Percentiles rank a stretch among this genome's conserved stretches.
phyloP scores from a whole-genome alignment of 2,888 invertebrate species.

The Hipparchia semele region DNA sequence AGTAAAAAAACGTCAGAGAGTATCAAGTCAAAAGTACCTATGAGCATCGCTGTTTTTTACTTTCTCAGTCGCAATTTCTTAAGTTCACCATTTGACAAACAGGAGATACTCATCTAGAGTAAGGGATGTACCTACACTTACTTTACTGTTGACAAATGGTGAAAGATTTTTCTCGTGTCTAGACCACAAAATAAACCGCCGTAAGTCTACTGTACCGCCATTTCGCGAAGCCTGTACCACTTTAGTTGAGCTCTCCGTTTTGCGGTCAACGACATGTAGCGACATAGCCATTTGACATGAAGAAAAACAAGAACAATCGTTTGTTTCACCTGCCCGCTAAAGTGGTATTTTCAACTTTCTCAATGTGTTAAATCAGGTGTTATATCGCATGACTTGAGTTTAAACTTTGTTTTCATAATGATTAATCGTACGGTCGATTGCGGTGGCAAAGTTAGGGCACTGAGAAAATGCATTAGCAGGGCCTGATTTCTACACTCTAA shows the following conservation, averaged over 20 bases:
- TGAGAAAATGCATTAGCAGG: slow-evolving; percentile 1
- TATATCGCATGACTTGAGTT: slow-evolving; percentile 36
- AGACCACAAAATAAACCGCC: slow-evolving; percentile 33
- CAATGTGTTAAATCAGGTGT: slow-evolving; percentile 38
- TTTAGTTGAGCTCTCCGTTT: slow-evolving; percentile 42
- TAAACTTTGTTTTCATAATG: slow-evolving; percentile 35
- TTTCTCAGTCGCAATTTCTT: slow-evolving; percentile 5
- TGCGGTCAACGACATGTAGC: slow-evolving; percentile 70
- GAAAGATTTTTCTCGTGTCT: slow-evolving; percentile 33
- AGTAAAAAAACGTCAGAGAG: too few species aligned
- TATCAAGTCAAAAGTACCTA: neutral
- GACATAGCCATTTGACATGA: slow-evolving; percentile 70
- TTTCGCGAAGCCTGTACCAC: slow-evolving; percentile 43
- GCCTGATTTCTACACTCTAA: neutral
- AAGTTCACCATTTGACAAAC: neutral
- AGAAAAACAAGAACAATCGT: slow-evolving; percentile 59
- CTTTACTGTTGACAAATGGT: slow-evolving; percentile 19
- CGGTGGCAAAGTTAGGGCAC: slow-evolving; percentile 7
- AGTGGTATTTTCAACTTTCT: slow-evolving; percentile 39
- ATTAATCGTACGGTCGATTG: slow-evolving; percentile 28
- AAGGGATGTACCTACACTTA: slow-evolving; percentile 9
- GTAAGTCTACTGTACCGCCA: slow-evolving; percentile 37
- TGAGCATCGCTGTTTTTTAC: neutral
- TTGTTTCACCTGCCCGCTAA: slow-evolving; percentile 42
- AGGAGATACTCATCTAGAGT: neutral